phyloP scores from a whole-genome alignment of 2,797 vertebrate genomes.

The Erethizon dorsatum region DNA sequence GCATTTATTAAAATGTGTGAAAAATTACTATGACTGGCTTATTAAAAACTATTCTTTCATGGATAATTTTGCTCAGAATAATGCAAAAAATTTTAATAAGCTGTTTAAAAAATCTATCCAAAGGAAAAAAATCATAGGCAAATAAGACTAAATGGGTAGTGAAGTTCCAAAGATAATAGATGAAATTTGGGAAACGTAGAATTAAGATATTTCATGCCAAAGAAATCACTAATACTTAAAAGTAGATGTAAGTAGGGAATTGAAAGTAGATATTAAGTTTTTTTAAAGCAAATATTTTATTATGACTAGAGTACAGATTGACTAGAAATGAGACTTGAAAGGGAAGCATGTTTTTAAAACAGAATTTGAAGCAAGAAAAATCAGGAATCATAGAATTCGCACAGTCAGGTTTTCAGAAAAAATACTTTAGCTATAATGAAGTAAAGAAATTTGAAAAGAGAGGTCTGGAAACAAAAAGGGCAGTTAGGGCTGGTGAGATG shows the following conservation, averaged over 20 bases:
- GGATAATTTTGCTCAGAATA: conserved; percentile 11
- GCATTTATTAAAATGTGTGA: not conserved
- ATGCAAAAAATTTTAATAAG: not conserved
- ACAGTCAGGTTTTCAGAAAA: not conserved
- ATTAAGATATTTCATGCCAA: not conserved
- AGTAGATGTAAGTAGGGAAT: not conserved
- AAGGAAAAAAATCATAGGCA: not conserved
- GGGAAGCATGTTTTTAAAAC: not conserved
- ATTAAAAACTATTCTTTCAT: not conserved
- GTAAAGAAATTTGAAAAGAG: not conserved
- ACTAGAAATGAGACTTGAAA: not conserved
- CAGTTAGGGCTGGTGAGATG: not conserved
- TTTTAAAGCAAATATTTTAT: not conserved
- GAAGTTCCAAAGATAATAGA: not conserved
- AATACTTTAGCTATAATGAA: not conserved
- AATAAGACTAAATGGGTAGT: not conserved
- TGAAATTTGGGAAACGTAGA: not conserved
- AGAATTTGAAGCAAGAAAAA: conserved; percentile 15
- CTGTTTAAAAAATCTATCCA: not conserved
- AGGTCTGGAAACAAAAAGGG: not conserved
- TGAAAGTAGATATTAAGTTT: not conserved
- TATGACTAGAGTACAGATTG: not conserved
- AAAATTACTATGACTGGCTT: not conserved
- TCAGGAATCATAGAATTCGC: not conserved
- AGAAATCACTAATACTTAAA: not conserved